Percentiles rank a stretch among this genome's conserved stretches.
These are phyloP conservation scores for Diplolepis rosae DNA, from an alignment of 2,888 invertebrate species.

Conservation along the genomic window DNA sequence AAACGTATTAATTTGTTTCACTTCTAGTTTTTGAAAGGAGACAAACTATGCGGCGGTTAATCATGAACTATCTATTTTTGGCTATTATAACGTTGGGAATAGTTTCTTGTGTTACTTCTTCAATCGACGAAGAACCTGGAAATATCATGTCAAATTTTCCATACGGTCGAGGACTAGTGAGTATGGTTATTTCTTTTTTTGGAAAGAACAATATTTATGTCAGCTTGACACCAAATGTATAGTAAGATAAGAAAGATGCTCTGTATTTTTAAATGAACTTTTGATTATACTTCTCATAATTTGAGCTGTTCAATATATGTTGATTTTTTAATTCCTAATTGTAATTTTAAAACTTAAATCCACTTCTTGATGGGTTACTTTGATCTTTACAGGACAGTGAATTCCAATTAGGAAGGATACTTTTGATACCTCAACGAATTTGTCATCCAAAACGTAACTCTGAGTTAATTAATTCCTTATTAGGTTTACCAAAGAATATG, in stretches of 20 bases:
- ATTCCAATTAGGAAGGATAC: constrained; percentile 59
- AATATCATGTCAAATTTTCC: constrained; percentile 5
- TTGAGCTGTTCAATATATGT: too few species aligned
- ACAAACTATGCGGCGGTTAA: not conserved
- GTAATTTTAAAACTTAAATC: too few species aligned
- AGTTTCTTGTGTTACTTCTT: not conserved
- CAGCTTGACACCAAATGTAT: too few species aligned
- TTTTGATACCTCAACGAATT: constrained; percentile 58
- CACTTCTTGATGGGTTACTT: too few species aligned
- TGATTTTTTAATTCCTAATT: too few species aligned
- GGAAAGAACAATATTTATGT: too few species aligned
- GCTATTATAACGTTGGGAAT: not conserved
- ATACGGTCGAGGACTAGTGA: not conserved
- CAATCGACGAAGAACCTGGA: constrained; percentile 2
- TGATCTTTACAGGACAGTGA: constrained; percentile 61
- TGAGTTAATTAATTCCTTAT: constrained; percentile 83
- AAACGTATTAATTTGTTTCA: not conserved
- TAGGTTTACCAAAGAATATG: constrained; percentile 85
- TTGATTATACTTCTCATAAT: too few species aligned
- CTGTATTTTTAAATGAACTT: too few species aligned
- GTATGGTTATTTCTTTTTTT: not conserved
- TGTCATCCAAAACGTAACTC: constrained; percentile 80
- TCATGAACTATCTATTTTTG: not conserved
- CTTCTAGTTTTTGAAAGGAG: not conserved
- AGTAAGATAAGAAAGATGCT: too few species aligned